Conservation (phyloP, 1,140 invertebrate genomes). For the Drosophila nikananu region DNA sequence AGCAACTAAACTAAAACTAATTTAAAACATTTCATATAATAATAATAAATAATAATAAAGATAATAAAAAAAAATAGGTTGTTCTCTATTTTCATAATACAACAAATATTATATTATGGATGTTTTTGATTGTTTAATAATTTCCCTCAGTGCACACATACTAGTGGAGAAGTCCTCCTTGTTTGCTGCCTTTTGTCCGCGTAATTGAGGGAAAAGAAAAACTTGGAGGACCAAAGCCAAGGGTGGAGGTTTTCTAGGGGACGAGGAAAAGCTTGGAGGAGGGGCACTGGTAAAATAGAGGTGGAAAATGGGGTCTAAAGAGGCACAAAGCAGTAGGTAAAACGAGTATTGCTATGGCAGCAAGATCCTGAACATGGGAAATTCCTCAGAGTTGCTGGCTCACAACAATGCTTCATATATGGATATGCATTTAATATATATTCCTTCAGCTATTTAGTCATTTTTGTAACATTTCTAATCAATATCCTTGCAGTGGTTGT, state of each 20-base stretch:
- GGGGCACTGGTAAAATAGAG: not conserved
- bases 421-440: too few species aligned
- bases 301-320: not conserved
- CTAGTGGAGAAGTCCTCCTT: not conserved
- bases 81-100: not conserved
- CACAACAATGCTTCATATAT: not conserved
- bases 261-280: too few species aligned
- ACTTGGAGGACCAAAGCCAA: constrained; percentile 29
- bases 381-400: not conserved
- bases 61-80: too few species aligned
- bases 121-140: not conserved
- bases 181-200: constrained; percentile 60
- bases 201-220: constrained; percentile 68
- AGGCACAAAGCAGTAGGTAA: constrained; percentile 8
- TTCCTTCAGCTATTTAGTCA: too few species aligned
- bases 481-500: too few species aligned
- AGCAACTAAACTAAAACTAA: too few species aligned
- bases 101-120: not conserved
- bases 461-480: too few species aligned
- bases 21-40: too few species aligned
- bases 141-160: constrained; percentile 11
- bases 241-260: not conserved
- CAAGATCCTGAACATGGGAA: constrained; percentile 10
- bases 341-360: constrained; percentile 22
- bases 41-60: too few species aligned